These are phyloP conservation scores for Ditylenchus dipsaci DNA, from an alignment of 1,140 invertebrate genomes.

Conservation along the genomic window DNA sequence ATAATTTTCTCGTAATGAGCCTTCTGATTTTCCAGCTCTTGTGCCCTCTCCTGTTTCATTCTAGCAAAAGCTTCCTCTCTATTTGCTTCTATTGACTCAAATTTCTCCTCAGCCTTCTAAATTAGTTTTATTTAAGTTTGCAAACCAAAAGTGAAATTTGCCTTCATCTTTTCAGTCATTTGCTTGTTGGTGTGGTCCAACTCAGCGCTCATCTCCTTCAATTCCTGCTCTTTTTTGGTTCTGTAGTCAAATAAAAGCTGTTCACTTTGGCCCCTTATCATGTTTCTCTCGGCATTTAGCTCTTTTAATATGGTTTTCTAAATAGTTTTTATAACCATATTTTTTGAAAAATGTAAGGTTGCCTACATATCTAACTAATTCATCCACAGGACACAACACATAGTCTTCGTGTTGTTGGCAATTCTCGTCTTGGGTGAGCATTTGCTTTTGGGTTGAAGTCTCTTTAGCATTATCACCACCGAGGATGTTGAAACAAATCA, in stretches of 20 bases:
- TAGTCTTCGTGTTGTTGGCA: constrained; percentile 18
- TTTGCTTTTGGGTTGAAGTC: no score
- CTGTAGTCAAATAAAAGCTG: constrained; percentile 28
- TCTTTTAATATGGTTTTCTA: constrained; percentile 28
- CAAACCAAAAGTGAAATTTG: not conserved
- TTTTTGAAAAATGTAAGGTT: not conserved
- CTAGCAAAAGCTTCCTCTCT: constrained; percentile 33
- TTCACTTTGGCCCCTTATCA: constrained; percentile 28
- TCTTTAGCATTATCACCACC: constrained; percentile 1
- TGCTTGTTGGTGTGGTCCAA: constrained; percentile 25
- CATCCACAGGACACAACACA: constrained; percentile 24
- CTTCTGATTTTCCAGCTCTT: constrained; percentile 18
- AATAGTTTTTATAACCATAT: not conserved
- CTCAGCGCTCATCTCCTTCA: constrained; percentile 17
- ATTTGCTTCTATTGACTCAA: constrained; percentile 24
- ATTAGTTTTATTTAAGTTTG: not conserved
- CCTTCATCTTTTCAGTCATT: constrained; percentile 9
- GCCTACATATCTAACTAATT: constrained; percentile 26
- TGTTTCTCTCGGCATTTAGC: constrained; percentile 21
- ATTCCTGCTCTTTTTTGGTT: constrained; percentile 17
- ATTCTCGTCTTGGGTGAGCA: constrained; percentile 12
- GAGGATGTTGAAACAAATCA: constrained; percentile 31
- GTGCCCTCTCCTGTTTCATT: constrained; percentile 31
- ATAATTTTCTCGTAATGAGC: constrained; percentile 32
- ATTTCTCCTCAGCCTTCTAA: constrained; percentile 31